These are phyloP conservation scores for Rugalucina vietnamica DNA, from an alignment of 2,888 invertebrate genomes.

Conservation along the genomic window DNA sequence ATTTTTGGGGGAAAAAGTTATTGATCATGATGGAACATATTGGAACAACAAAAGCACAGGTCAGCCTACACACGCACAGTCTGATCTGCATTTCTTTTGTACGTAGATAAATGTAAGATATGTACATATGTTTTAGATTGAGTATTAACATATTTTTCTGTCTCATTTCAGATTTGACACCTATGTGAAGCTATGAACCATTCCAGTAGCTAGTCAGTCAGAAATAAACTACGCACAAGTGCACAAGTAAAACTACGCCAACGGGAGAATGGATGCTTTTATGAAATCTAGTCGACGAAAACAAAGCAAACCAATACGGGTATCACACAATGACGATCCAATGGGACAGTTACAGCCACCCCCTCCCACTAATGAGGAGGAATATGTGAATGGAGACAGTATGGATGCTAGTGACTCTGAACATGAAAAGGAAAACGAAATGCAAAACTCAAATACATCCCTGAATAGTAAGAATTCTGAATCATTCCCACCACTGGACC, in stretches of 20 bases:
- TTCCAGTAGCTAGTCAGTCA: background rate
- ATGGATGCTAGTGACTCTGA: constrained; percentile 58
- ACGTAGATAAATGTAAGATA: too few species aligned
- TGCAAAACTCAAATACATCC: constrained; percentile 60
- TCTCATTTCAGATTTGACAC: too few species aligned
- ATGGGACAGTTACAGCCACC: constrained; percentile 61
- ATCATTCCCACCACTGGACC: constrained; percentile 56
- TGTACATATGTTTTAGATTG: too few species aligned
- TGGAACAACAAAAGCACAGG: too few species aligned
- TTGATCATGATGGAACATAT: too few species aligned
- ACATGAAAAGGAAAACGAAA: constrained; percentile 68
- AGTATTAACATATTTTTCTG: too few species aligned
- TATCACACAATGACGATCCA: constrained; percentile 66
- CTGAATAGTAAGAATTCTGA: constrained; percentile 59
- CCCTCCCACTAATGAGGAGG: constrained; percentile 39
- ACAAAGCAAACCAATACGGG: constrained; percentile 80
- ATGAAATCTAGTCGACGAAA: constrained; percentile 80
- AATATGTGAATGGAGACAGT: constrained; percentile 59
- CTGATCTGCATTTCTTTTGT: too few species aligned
- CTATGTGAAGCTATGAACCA: background rate
- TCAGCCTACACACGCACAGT: too few species aligned
- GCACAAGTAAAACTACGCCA: background rate
- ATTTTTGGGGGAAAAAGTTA: too few species aligned
- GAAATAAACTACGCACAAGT: background rate
- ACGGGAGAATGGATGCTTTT: constrained; percentile 66